Percentiles rank a stretch among this genome's conserved stretches.
These are phyloP conservation scores for Tolmerus cingulatus DNA, from an alignment of 2,888 invertebrate genomes.

Conservation along the genomic window DNA sequence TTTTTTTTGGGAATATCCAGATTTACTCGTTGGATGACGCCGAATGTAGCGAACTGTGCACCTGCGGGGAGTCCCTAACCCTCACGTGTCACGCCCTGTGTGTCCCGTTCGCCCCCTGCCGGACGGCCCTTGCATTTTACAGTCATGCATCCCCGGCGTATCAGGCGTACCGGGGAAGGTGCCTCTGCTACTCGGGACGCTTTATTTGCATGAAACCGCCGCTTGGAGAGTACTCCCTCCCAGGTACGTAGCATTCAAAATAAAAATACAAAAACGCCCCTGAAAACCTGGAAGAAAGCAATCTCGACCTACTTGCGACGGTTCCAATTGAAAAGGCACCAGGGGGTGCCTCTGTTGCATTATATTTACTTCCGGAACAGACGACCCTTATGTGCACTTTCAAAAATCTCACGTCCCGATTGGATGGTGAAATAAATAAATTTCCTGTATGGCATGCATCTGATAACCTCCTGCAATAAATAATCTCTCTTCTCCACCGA, in stretches of 20 bases:
- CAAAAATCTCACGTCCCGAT: neutral
- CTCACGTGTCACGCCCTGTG: constrained; percentile 89
- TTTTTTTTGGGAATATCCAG: constrained; percentile 49
- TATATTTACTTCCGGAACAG: neutral
- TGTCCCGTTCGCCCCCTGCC: constrained; percentile 85
- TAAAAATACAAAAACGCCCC: neutral
- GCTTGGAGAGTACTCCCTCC: constrained; percentile 67
- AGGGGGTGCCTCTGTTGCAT: neutral
- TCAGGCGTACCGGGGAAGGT: constrained; percentile 87
- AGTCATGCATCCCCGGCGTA: constrained; percentile 90
- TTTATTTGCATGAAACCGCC: constrained; percentile 92
- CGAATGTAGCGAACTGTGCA: constrained; percentile 90
- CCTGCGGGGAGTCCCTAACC: constrained; percentile 79
- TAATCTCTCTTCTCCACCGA: neutral
- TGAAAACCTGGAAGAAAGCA: neutral
- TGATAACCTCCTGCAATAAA: constrained; percentile 6
- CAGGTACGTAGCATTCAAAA: constrained; percentile 55
- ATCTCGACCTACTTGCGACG: neutral
- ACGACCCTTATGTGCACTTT: neutral
- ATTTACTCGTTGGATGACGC: constrained; percentile 75
- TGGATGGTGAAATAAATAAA: constrained; percentile 28
- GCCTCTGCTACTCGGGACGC: constrained; percentile 89
- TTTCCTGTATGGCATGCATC: neutral
- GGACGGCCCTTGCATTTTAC: constrained; percentile 87
- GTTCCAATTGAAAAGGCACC: neutral